Percentiles rank a stretch among this genome's conserved stretches.
Evolutionary conservation across 2,113 vertebrate genomes (phyloP).

Genomic region (Nymphicus hollandicus): DNA sequence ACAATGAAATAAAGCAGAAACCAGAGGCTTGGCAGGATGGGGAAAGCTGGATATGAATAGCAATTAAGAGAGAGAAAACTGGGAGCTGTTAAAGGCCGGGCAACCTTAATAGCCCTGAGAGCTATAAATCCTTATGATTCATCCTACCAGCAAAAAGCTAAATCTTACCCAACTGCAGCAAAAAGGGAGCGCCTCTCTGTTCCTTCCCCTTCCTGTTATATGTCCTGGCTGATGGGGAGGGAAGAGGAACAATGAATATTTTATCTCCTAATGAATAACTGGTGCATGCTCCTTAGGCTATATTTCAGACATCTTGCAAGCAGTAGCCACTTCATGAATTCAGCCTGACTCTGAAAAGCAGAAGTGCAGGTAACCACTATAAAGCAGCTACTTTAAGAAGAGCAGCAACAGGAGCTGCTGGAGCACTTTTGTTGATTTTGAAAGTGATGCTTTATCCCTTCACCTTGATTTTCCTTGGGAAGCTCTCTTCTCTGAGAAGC

Average conservation of each 20-base stretch:
- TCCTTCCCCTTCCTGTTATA: not conserved
- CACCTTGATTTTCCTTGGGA: not conserved
- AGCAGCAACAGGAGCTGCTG: not conserved
- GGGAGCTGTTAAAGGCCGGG: not conserved
- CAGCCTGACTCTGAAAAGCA: not conserved
- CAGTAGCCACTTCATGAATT: not conserved
- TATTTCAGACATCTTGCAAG: not conserved
- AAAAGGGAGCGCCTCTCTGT: not conserved
- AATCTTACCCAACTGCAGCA: not conserved
- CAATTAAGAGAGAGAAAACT: not conserved
- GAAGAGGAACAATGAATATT: not conserved
- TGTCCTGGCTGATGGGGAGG: not conserved
- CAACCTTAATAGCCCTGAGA: not conserved
- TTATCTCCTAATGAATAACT: not conserved
- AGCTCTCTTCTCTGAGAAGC: not conserved
- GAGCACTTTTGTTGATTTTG: not conserved
- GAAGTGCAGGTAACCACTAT: not conserved
- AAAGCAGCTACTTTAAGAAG: not conserved
- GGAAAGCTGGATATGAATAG: not conserved
- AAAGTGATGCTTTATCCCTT: not conserved
- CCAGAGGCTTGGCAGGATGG: not conserved
- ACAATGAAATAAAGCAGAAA: not conserved
- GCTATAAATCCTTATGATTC: not conserved
- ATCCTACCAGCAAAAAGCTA: not conserved
- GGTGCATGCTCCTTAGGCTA: not conserved